phyloP scores from a whole-genome alignment of 1,140 invertebrate species.

The Zophobas morio region DNA sequence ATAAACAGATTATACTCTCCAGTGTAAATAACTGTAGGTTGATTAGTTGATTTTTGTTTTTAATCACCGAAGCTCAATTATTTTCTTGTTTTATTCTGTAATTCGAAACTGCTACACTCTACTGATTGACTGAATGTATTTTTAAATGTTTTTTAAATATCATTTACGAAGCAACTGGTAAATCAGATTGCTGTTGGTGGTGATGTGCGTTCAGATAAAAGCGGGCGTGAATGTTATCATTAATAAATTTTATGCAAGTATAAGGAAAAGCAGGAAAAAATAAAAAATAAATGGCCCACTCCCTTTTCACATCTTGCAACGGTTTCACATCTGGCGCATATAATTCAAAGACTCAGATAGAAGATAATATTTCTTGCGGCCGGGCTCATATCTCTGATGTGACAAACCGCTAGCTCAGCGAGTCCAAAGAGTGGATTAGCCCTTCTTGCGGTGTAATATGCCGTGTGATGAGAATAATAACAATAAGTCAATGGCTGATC shows the following conservation, averaged over 20 bases:
- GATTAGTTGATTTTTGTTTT: too few relatives aligned
- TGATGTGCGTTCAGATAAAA: neutral
- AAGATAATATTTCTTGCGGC: conserved; percentile 64
- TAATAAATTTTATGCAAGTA: conserved; percentile 38
- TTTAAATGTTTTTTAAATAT: too few relatives aligned
- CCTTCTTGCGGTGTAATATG: conserved; percentile 63
- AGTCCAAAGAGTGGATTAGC: conserved; percentile 59
- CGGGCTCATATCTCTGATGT: conserved; percentile 63
- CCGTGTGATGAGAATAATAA: conserved; percentile 66
- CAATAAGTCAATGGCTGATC: conserved; percentile 63
- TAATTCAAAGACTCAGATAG: conserved; percentile 61
- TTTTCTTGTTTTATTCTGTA: too few relatives aligned
- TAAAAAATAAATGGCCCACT: conserved; percentile 43
- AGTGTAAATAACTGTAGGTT: too few relatives aligned
- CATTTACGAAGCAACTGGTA: too few relatives aligned
- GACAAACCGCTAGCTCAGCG: conserved; percentile 64
- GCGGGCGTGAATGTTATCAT: conserved; percentile 4
- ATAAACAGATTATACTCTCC: too few relatives aligned
- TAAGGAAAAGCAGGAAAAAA: conserved; percentile 17
- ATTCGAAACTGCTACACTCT: too few relatives aligned
- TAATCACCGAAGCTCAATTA: too few relatives aligned
- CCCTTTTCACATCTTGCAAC: conserved; percentile 50
- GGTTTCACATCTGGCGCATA: conserved; percentile 61
- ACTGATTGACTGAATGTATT: too few relatives aligned
- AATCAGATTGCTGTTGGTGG: neutral